These are phyloP conservation scores for Columba janthina DNA, from an alignment of 2,113 vertebrate genomes.

Conservation along the genomic window DNA sequence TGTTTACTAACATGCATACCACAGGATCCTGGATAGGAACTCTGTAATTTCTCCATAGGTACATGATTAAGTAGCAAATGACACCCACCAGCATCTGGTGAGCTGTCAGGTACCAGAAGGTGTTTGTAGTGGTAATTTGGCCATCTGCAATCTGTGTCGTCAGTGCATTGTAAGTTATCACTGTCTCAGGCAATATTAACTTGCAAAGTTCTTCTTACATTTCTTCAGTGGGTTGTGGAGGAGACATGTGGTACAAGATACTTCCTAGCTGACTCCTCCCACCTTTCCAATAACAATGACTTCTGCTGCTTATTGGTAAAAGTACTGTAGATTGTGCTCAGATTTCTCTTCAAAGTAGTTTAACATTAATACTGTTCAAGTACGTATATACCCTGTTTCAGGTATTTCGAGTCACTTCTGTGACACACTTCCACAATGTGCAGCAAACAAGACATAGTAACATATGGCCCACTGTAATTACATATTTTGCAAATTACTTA, in stretches of 20 bases:
- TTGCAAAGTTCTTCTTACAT: slow-evolving; percentile 56
- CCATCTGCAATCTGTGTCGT: slow-evolving; percentile 68
- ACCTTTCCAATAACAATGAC: neutral
- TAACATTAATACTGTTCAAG: neutral
- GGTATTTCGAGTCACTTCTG: neutral
- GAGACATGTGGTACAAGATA: slow-evolving; percentile 43
- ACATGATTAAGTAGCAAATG: slow-evolving; percentile 68
- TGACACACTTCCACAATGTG: neutral
- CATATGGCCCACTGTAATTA: slow-evolving; percentile 44
- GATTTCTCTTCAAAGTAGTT: neutral
- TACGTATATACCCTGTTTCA: neutral
- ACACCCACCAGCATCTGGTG: slow-evolving; percentile 64
- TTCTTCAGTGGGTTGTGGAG: slow-evolving; percentile 47
- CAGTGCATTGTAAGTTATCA: slow-evolving; percentile 61
- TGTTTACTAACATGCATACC: slow-evolving; percentile 51
- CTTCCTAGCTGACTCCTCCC: slow-evolving; percentile 30
- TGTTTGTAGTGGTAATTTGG: slow-evolving; percentile 70
- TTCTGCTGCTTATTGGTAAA: neutral
- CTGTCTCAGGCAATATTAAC: slow-evolving; percentile 66
- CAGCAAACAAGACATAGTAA: neutral
- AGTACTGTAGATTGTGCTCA: neutral
- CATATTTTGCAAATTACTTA: slow-evolving; percentile 54
- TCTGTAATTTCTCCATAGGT: slow-evolving; percentile 47
- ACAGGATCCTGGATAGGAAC: neutral
- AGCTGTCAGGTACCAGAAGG: slow-evolving; percentile 69